Conservation (phyloP, 1,140 invertebrate species). For the Dinothrombium tinctorium region DNA sequence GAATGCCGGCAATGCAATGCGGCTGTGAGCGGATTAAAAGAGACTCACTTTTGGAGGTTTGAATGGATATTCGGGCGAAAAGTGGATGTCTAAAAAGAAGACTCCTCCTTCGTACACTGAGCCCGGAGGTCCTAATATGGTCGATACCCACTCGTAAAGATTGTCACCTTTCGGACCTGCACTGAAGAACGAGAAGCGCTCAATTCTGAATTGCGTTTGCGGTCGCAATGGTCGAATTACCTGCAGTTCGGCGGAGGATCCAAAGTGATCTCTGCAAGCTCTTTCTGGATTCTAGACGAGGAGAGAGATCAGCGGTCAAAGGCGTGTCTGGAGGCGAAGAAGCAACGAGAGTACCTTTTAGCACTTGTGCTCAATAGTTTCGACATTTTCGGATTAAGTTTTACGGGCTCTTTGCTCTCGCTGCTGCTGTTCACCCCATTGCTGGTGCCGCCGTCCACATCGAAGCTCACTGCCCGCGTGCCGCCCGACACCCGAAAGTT, state of each 20-base stretch:
- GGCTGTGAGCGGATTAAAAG: no score
- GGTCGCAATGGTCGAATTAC: conserved; percentile 16
- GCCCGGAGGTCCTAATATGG: conserved; percentile 68
- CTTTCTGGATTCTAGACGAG: conserved; percentile 60
- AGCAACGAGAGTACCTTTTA: conserved; percentile 32
- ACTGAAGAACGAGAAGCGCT: conserved; percentile 28
- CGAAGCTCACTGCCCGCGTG: no score
- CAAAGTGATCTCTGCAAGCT: conserved; percentile 81
- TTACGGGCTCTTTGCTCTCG: neutral
- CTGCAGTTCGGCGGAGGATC: conserved; percentile 89
- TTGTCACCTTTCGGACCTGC: conserved; percentile 79
- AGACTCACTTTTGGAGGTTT: conserved; percentile 27
- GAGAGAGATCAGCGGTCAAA: neutral
- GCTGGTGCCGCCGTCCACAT: neutral
- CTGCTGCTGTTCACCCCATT: neutral
- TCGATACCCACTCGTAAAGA: conserved; percentile 83
- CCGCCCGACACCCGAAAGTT: neutral
- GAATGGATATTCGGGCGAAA: conserved; percentile 87
- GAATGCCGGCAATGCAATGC: no score
- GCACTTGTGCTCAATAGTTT: conserved; percentile 76
- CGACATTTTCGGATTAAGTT: conserved; percentile 64
- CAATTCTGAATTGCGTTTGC: no score
- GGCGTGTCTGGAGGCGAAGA: neutral
- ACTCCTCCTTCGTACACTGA: conserved; percentile 84
- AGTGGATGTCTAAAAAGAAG: conserved; percentile 85